Evolutionary conservation across 2,797 vertebrate species (phyloP).

Genomic region (Champsocephalus gunnari): DNA sequence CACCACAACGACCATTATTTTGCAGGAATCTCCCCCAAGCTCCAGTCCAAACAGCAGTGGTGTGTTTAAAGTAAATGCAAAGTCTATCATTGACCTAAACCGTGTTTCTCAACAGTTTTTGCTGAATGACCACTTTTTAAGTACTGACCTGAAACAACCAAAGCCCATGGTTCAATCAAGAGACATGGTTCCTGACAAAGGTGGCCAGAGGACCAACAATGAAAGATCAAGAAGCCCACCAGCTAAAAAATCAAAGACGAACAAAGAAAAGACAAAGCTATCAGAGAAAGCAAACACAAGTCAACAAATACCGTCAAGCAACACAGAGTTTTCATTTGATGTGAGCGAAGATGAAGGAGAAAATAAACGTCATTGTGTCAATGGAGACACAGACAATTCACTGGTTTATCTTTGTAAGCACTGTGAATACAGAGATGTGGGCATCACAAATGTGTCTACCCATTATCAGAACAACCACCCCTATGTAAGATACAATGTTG

Average conservation of each 20-base stretch:
- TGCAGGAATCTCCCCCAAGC: slow-evolving; percentile 82
- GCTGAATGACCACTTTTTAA: slow-evolving; percentile 72
- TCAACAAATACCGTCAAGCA: slow-evolving; percentile 80
- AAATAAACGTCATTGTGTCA: slow-evolving; percentile 76
- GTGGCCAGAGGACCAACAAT: slow-evolving; percentile 78
- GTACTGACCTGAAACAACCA: slow-evolving; percentile 61
- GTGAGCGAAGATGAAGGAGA: slow-evolving; percentile 88
- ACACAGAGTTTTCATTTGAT: slow-evolving; percentile 85
- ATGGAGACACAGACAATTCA: slow-evolving; percentile 70
- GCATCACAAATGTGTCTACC: slow-evolving; percentile 82
- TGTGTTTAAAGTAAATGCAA: slow-evolving; percentile 88
- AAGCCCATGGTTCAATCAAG: slow-evolving; percentile 80
- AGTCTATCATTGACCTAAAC: slow-evolving; percentile 86
- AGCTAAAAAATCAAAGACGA: slow-evolving; percentile 87
- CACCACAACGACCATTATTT: slow-evolving; percentile 81
- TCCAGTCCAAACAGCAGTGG: slow-evolving; percentile 85
- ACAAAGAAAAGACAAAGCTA: slow-evolving; percentile 78
- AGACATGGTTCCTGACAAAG: slow-evolving; percentile 79
- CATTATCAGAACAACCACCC: slow-evolving; percentile 92
- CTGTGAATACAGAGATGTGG: slow-evolving; percentile 89
- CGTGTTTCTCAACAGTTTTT: slow-evolving; percentile 75
- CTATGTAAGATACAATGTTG: slow-evolving; percentile 86
- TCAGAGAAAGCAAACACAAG: slow-evolving; percentile 78
- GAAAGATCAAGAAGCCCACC: slow-evolving; percentile 77
- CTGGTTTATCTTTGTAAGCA: slow-evolving; percentile 90